Conservation (phyloP, 2,797 vertebrate genomes). For the Perodicticus potto region DNA sequence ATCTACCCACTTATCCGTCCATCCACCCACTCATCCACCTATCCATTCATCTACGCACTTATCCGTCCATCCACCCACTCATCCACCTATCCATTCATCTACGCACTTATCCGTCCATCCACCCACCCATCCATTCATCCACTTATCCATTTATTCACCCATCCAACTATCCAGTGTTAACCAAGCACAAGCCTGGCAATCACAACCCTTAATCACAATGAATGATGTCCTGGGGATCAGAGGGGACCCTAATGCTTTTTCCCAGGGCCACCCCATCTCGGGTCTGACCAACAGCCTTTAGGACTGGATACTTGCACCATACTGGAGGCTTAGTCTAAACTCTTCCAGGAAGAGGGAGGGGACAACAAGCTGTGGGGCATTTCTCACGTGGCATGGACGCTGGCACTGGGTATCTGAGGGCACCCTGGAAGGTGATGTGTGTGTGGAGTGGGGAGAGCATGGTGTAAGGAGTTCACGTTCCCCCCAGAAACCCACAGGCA, state of each 20-base stretch:
- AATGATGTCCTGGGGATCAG: neutral
- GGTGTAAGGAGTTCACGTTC: neutral
- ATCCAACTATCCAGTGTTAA: neutral
- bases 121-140: too few species aligned
- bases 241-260: neutral
- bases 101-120: too few species aligned
- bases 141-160: too few species aligned
- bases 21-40: too few species aligned
- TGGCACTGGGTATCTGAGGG: neutral
- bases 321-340: neutral
- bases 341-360: neutral
- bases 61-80: neutral
- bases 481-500: neutral
- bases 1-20: fast-evolving
- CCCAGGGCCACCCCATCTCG: neutral
- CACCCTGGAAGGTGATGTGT: neutral
- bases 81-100: too few species aligned
- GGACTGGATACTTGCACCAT: neutral
- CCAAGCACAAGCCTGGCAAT: neutral
- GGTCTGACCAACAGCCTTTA: neutral
- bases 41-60: neutral
- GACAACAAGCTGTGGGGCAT: fast-evolving
- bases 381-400: neutral
- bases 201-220: neutral
- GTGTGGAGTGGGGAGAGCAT: too few species aligned